Evolutionary conservation across 2,888 invertebrate genomes (phyloP).

Genomic region (Proisotoma minuta): DNA sequence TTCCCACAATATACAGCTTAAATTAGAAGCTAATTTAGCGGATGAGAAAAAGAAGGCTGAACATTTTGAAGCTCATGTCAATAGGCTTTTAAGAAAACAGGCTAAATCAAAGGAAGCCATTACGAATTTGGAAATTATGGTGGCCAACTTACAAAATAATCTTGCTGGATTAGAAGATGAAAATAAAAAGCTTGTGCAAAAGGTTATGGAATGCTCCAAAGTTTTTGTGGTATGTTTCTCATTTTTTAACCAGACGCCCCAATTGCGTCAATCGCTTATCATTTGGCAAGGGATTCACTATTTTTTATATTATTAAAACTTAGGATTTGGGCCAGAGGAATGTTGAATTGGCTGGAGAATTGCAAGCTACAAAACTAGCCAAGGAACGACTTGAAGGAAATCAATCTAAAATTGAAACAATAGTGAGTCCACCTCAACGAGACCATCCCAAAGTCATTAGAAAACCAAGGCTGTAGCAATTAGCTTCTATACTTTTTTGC

Average conservation of each 20-base stretch:
- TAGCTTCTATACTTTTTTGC: too few species aligned
- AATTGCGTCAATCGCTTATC: too few species aligned
- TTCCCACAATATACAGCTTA: too few species aligned
- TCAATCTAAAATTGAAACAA: too few species aligned
- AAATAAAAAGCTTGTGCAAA: constrained; percentile 1
- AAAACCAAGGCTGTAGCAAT: too few species aligned
- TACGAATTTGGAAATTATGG: neutral
- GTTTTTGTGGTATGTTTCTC: constrained; percentile 10
- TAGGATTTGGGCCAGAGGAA: constrained; percentile 7
- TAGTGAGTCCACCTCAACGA: too few species aligned
- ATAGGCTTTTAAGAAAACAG: neutral
- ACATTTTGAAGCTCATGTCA: neutral
- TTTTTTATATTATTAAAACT: too few species aligned
- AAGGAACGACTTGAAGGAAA: constrained; percentile 9
- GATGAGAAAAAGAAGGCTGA: constrained; percentile 6
- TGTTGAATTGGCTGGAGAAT: constrained; percentile 4
- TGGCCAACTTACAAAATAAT: neutral
- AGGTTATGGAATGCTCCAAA: constrained; percentile 7
- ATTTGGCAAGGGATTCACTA: too few species aligned
- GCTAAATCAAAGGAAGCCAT: neutral
- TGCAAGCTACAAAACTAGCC: constrained; percentile 10
- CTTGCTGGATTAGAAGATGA: neutral
- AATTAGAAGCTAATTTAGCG: constrained; percentile 21
- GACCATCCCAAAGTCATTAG: too few species aligned
- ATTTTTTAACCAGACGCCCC: too few species aligned